phyloP scores from a whole-genome alignment of 2,113 vertebrate species.

The Ovibos moschatus region DNA sequence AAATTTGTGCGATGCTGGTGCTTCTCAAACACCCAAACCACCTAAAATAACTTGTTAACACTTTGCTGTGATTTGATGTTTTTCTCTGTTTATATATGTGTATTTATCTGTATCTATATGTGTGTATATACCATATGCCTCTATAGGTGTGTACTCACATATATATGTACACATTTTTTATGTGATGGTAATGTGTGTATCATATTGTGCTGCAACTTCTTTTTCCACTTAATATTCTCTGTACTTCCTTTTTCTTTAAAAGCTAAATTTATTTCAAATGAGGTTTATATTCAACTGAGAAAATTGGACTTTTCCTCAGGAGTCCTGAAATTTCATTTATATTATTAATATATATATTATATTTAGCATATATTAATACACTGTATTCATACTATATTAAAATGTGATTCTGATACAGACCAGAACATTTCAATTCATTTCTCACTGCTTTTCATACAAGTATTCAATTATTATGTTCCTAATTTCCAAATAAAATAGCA shows the following conservation, averaged over 20 bases:
- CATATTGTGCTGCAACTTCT: neutral
- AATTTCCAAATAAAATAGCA: neutral
- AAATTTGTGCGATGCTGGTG: neutral
- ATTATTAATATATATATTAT: neutral
- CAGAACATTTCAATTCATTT: conserved; percentile 2
- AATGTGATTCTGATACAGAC: neutral
- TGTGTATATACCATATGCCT: neutral
- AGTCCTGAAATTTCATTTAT: neutral
- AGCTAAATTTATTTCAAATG: neutral
- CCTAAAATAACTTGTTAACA: neutral
- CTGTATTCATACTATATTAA: neutral
- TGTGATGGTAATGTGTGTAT: neutral
- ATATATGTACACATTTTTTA: neutral
- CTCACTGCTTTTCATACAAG: neutral
- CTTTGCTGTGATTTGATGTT: neutral
- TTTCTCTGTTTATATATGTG: neutral
- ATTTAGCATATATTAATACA: neutral
- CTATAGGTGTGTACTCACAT: neutral
- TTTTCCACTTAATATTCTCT: neutral
- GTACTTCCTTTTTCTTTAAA: conserved; percentile 1
- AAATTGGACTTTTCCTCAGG: neutral
- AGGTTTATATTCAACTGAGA: neutral
- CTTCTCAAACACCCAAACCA: neutral
- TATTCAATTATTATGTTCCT: neutral
- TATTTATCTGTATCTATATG: neutral